Evolutionary conservation across 2,888 invertebrate genomes (phyloP).

Genomic region (Notodonta dromedarius): DNA sequence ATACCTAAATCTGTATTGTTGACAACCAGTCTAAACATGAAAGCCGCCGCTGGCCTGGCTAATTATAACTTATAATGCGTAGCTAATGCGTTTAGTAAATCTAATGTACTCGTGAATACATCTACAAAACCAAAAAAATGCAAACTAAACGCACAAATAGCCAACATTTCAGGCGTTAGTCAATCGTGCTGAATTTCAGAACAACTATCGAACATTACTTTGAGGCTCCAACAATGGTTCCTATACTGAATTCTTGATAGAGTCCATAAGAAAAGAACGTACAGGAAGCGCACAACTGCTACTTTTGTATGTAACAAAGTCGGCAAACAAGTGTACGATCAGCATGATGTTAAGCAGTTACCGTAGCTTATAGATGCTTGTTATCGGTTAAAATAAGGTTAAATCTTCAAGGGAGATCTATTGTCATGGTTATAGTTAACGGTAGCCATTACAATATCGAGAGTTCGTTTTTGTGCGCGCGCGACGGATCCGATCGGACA

Average conservation of each 20-base stretch:
- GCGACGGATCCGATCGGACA: conserved; percentile 1
- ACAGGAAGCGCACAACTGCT: too few relatives aligned
- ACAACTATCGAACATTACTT: too few relatives aligned
- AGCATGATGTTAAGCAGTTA: too few relatives aligned
- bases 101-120: neutral
- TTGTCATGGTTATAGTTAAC: neutral
- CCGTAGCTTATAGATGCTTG: too few relatives aligned
- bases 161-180: too few relatives aligned
- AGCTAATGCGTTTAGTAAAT: conserved; percentile 1
- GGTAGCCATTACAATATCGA: neutral
- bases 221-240: too few relatives aligned
- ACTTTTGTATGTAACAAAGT: too few relatives aligned
- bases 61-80: neutral
- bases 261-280: too few relatives aligned
- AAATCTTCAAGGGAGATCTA: neutral
- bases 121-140: neutral
- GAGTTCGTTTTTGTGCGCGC: conserved; percentile 1
- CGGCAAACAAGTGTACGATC: too few relatives aligned
- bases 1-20: neutral
- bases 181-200: too few relatives aligned
- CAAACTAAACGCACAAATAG: too few relatives aligned
- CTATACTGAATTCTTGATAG: too few relatives aligned
- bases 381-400: neutral
- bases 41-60: neutral
- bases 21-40: neutral